Evolutionary conservation across 1,140 invertebrate species (phyloP), one percentile per base, ranked within the genome.

Genomic region (Drosophila kepulauana): DNA sequence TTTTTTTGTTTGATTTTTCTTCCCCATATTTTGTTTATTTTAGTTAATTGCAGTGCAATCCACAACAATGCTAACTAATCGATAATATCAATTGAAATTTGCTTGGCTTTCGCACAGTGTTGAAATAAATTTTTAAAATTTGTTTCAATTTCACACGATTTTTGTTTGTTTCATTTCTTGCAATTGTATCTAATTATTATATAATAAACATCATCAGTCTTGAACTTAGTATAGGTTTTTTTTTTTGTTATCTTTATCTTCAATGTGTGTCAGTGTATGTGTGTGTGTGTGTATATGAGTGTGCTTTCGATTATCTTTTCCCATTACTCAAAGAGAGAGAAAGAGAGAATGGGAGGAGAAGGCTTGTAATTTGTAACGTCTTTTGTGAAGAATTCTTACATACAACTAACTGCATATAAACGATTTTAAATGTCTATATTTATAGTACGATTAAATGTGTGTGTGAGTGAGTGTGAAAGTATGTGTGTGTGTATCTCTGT

Each of bases 121-220:
- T 80, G 61, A 80, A 84, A 71, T 76, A 62, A 89, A 81, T 75
- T 79, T 79, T 78, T 69, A 61, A 85, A 88, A 88, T 78, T 57
- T 72, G 11, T 54, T 73, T 77, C 61, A 63, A 57, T 51, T 59
- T 67, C 41, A 33, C n/a, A 46, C 48, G 45, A 35, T 35, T 48
- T 51, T 48, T 59, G 49, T 54, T 20, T 20, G 20, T 20, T 20
- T 20, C 20, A 20, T 25, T 25, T 25, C 20, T 25, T 65, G 57
- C 51, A 68, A 64, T 82, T 80, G 71, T 67, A 33, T 74, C 66
- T 91, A 91, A 86, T 89, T 91, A 80, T 89, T 75, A 59, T 59
- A 46, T 78, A 82, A 91, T 82, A 89, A 91, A 89, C 89, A 78
- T 89, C 89, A 89, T 91, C 89, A 91, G 89, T 91, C 89, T 91